Evolutionary conservation across 2,888 invertebrate genomes (phyloP).

Genomic region (Gnatocerus cornutus): DNA sequence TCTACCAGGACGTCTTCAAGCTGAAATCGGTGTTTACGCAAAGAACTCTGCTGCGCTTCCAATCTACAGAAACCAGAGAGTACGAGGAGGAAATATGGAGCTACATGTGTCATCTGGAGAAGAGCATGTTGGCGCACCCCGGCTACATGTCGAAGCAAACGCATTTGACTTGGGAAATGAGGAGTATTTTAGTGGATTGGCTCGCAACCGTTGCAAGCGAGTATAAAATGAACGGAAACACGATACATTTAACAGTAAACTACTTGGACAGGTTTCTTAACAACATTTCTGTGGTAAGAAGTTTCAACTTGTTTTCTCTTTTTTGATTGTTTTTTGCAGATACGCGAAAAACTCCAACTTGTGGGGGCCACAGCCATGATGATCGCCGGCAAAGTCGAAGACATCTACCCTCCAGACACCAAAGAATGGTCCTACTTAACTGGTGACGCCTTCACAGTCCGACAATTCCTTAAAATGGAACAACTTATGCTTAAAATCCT

Average conservation of each 20-base stretch:
- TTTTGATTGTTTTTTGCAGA: constrained; percentile 54
- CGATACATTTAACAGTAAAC: constrained; percentile 65
- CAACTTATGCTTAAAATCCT: constrained; percentile 65
- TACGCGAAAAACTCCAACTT: constrained; percentile 66
- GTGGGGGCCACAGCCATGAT: constrained; percentile 68
- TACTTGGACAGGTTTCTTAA: constrained; percentile 68
- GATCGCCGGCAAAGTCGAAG: constrained; percentile 68
- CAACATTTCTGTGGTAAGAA: constrained; percentile 66
- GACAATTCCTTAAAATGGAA: constrained; percentile 67
- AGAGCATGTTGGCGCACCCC: constrained; percentile 3
- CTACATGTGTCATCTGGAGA: constrained; percentile 54
- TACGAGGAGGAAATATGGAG: constrained; percentile 60
- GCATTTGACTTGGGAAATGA: constrained; percentile 63
- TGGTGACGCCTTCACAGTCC: constrained; percentile 63
- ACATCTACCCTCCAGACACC: constrained; percentile 66
- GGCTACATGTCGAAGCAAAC: constrained; percentile 66
- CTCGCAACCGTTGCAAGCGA: constrained; percentile 65
- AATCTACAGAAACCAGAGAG: constrained; percentile 8
- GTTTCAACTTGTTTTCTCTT: too few species aligned
- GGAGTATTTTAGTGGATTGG: constrained; percentile 68
- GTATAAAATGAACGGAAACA: constrained; percentile 65
- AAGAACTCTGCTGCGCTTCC: background rate
- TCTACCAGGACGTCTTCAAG: background rate
- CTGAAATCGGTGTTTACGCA: constrained; percentile 26
- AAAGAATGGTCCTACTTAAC: constrained; percentile 67